Evolutionary conservation across 2,888 invertebrate genomes (phyloP).

Genomic region (Idaea biselata): DNA sequence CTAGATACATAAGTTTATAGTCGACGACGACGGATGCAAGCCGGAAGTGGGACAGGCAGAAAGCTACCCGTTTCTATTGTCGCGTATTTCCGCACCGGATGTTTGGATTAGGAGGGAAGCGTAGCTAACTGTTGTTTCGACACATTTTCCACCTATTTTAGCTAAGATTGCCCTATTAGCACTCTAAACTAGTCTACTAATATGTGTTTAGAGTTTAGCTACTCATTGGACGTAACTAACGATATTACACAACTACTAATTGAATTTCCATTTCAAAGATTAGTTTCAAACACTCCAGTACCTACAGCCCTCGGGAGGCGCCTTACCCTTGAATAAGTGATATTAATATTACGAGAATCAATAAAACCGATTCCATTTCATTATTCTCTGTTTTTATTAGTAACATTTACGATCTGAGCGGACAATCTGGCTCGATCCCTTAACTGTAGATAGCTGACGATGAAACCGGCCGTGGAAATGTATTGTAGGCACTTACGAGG

Average conservation of each 20-base stretch:
- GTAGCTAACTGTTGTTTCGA: conserved; percentile 13
- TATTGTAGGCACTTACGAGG: background rate
- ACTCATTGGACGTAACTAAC: background rate
- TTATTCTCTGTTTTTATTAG: conserved; percentile 1
- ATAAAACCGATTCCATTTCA: conserved; percentile 1
- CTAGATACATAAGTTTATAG: conserved; percentile 14
- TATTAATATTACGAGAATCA: conserved; percentile 1
- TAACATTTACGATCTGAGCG: background rate
- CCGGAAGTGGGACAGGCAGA: conserved; percentile 22
- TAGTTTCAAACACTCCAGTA: background rate
- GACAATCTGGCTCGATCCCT: background rate
- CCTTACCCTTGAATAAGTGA: background rate
- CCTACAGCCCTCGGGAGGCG: background rate
- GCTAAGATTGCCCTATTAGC: background rate
- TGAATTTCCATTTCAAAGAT: background rate
- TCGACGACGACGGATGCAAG: conserved; percentile 19
- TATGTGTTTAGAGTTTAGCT: background rate
- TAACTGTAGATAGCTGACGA: conserved; percentile 1
- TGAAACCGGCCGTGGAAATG: background rate
- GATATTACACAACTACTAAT: background rate
- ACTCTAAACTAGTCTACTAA: background rate
- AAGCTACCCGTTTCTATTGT: conserved; percentile 22
- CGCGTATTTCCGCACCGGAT: conserved; percentile 16
- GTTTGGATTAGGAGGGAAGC: conserved; percentile 22
- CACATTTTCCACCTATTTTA: background rate